A percentile compares a stretch with the other conserved stretches of the same genome.
phyloP scores from a whole-genome alignment of 2,797 vertebrate species.

The Oceanodroma leucorhoa region DNA sequence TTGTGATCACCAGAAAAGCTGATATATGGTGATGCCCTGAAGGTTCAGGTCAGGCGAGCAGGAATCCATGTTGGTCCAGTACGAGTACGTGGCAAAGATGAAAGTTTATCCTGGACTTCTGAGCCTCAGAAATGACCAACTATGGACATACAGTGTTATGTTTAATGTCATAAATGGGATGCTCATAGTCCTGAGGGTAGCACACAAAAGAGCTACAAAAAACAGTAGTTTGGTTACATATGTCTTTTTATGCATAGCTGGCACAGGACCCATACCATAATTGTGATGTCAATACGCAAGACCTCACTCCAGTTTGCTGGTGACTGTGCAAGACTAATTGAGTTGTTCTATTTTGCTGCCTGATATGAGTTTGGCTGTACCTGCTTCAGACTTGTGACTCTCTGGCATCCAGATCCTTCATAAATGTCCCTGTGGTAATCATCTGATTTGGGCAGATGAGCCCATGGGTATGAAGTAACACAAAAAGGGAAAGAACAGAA shows the following conservation, averaged over 20 bases:
- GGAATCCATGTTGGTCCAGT: neutral
- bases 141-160: rapidly evolving
- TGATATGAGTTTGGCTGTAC: neutral
- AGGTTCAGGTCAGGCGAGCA: neutral
- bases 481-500: neutral
- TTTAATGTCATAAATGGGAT: neutral
- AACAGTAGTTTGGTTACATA: neutral
- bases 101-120: neutral
- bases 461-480: neutral
- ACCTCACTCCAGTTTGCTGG: neutral
- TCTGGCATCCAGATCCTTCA: neutral
- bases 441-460: neutral
- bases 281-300: rapidly evolving
- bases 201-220: neutral
- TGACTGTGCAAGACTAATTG: neutral
- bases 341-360: neutral
- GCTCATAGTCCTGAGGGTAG: neutral
- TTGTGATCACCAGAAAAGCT: neutral
- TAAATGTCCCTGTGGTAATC: neutral
- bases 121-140: neutral
- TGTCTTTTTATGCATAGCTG: neutral
- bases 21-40: neutral
- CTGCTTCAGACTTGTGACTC: neutral
- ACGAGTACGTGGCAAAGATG: rapidly evolving
- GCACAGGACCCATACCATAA: rapidly evolving